phyloP scores from a whole-genome alignment of 1,140 invertebrate species.

The Homalodisca vitripennis region DNA sequence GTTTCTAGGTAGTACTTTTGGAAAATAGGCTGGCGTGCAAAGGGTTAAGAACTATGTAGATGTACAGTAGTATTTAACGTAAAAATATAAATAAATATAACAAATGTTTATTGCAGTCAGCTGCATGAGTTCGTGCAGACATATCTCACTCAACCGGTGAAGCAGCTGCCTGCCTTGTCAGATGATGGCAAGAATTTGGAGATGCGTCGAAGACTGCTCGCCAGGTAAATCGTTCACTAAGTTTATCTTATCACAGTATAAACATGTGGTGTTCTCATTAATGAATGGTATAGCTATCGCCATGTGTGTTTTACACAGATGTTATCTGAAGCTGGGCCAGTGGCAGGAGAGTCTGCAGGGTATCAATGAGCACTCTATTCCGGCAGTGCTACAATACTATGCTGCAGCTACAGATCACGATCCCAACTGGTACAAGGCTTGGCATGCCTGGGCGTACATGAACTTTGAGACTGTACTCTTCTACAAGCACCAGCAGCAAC shows the following conservation, averaged over 20 bases:
- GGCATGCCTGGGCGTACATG: constrained; percentile 98
- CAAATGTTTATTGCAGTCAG: constrained; percentile 51
- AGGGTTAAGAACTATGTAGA: neutral
- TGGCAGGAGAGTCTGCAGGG: constrained; percentile 86
- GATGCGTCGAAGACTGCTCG: constrained; percentile 67
- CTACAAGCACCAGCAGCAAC: constrained; percentile 68
- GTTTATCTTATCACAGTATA: too few species aligned
- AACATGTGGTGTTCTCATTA: too few species aligned
- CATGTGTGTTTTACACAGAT: constrained; percentile 55
- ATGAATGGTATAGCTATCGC: too few species aligned
- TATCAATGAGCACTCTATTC: constrained; percentile 75
- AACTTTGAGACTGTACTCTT: constrained; percentile 94
- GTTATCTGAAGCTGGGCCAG: constrained; percentile 86
- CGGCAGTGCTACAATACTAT: constrained; percentile 82
- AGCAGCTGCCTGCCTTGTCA: constrained; percentile 34
- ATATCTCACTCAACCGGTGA: constrained; percentile 53
- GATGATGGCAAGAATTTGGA: constrained; percentile 61
- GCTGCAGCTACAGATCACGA: constrained; percentile 86
- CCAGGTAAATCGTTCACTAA: constrained; percentile 50
- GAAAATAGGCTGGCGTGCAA: too few species aligned
- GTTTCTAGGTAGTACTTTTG: too few species aligned
- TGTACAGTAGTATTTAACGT: neutral
- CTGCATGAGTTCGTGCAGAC: constrained; percentile 75
- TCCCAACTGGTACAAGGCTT: constrained; percentile 90
- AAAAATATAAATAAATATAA: neutral